phyloP scores from a whole-genome alignment of 2,113 vertebrate genomes.

The Nesogale talazaci region DNA sequence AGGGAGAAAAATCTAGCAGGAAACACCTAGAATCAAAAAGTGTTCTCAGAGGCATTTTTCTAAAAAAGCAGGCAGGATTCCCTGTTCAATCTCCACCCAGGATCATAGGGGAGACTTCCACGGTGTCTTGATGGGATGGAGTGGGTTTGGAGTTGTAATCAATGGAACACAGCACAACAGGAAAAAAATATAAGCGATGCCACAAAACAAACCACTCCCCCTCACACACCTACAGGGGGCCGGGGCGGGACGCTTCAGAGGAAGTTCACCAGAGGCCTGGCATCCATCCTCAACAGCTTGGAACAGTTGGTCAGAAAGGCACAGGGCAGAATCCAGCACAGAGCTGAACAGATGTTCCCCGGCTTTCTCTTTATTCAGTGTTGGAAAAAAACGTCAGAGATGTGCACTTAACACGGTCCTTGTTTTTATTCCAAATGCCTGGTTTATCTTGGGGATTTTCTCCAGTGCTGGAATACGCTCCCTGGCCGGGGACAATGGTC shows the following conservation, averaged over 20 bases:
- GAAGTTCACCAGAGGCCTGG: background rate
- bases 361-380: conserved; percentile 27
- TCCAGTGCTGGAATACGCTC: background rate
- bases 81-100: background rate
- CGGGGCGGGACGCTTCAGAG: background rate
- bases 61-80: background rate
- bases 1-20: conserved; percentile 13
- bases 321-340: background rate
- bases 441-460: background rate
- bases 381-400: background rate
- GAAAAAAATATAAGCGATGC: background rate
- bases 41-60: conserved; percentile 1
- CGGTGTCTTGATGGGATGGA: rapidly evolving
- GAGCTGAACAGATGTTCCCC: background rate
- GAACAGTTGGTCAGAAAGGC: background rate
- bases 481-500: background rate
- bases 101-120: background rate
- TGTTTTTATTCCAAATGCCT: conserved; percentile 10
- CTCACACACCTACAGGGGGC: background rate
- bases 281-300: background rate
- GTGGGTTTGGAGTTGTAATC: background rate
- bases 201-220: conserved; percentile 14
- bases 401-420: background rate
- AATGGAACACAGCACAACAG: background rate
- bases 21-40: background rate